Base-by-base conservation (phyloP, 2,888 invertebrate genomes). In the Caenorhabditis doughertyi region DNA sequence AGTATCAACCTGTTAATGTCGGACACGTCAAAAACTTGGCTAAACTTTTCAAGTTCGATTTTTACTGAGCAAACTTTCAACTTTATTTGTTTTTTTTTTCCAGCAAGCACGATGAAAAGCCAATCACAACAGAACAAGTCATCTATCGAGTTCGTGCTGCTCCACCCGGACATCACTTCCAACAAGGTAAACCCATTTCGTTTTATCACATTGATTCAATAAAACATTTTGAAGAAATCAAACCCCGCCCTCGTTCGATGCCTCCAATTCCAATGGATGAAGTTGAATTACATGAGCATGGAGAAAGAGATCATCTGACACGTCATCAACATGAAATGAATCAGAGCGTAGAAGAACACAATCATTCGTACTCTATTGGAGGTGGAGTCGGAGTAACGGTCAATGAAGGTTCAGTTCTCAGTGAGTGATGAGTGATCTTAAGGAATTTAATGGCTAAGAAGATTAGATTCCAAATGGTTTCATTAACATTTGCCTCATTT, bases 211-310 rank as follows among this genome's bases (percentile, higher is more conserved):
- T 1, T 27, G 3, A 11, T 4, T 39, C 16, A 21, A 47, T 32
- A 0, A 1, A 23, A 67, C n/a, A 32, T 47, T 16, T 9, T 73
- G 21, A 35, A 77, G 77, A 77, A 27, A 51, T 77, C 32, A 60
- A 77, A n/a, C 77, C 77, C 1, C 67, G 76, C 18, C 68, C 81
- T 25, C 47, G 67, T 9, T 51, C 77, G 0, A n/a, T 77, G 21
- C 72, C 68, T n/a, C 71, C 72, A 13, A 27, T 82, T 35, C 82
- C 82, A n/a, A 58, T 82, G 67, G 82, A 82, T 51, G 82, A 82
- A 65, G 55, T 82, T 7, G 77, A 77, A 42, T 53, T 82, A 3
- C 81, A 81, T 56, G 76, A 81, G 35, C 80, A 76, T 42, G 79
- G 79, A 29, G 62, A 29, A 44, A 23, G 32, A 23, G 79, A 79